Base-by-base conservation (phyloP, 2,888 invertebrate species). In the Luffia ferchaultella region DNA sequence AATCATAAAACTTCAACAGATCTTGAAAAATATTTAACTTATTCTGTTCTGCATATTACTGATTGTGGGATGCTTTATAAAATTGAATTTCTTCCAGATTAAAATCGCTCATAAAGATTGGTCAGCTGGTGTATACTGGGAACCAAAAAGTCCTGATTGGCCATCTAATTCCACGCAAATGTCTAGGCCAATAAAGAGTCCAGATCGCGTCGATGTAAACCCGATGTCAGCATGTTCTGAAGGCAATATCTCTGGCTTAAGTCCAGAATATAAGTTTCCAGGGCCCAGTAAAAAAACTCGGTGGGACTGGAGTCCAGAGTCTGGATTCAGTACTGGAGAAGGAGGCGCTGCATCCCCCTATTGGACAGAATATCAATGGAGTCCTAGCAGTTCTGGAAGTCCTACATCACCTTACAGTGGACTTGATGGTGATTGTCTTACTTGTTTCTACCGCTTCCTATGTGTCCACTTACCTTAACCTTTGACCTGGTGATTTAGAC, bases 341-440 rank as follows among this genome's bases (percentile, higher is more conserved):
- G 64, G 71, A 2, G 70, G 72, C 53, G 64, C 67, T 2, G 59
- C 68, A 9, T 79, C 80, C 1, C 71, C 77, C 1, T 63, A 71
- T 50, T 72, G 76, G 70, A 71, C 70, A 9, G 75, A 79, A 16
- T 85, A 78, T 54, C 84, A 85, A 56, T 87, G 86, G 86, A 87
- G 87, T 57, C 85, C 87, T 1, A 72, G 71, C 18, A 86, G 86
- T 61, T 76, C 82, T 15, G 70, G 73, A 5, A 76, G 85, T 17
- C 76, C 85, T n/a, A 74, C 76, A 1, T 86, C 87, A 20, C 85
- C 77, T 15, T 68, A 71, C 52, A 80, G 79, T 57, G 58, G 57
- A 17, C 68, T 73, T 62, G 76, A 79, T 57, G 75, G 80, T 79
- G 60, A 59, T 51, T 30, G 2, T 1, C 3, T 16, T 2, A 19